phyloP scores from a whole-genome alignment of 2,113 vertebrate species.

The Engraulis encrasicolus region DNA sequence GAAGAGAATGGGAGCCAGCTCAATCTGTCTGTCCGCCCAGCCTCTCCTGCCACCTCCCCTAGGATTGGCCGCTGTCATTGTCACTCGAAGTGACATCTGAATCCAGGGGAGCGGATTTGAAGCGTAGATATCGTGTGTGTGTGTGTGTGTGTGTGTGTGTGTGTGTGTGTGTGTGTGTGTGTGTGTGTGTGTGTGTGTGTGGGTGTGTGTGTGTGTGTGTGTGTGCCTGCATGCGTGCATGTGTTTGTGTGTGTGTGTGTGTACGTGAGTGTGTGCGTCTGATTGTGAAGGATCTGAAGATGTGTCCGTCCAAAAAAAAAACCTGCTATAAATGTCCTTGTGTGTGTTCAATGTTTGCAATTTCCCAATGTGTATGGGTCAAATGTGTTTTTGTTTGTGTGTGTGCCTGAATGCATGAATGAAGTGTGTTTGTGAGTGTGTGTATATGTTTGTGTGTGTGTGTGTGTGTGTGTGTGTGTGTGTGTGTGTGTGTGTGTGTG shows the following conservation, averaged over 20 bases:
- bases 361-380: too few relatives aligned
- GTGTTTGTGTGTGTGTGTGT: too few relatives aligned
- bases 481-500: background rate
- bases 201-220: slow-evolving; percentile 4
- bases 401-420: too few relatives aligned
- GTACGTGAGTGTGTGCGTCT: background rate
- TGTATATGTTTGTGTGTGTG: too few relatives aligned
- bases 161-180: background rate
- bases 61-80: slow-evolving; percentile 43
- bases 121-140: background rate
- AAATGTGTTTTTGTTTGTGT: too few relatives aligned
- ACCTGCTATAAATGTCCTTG: too few relatives aligned
- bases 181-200: slow-evolving; percentile 18
- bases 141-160: slow-evolving; percentile 8
- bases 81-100: slow-evolving; percentile 58
- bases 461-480: too few relatives aligned
- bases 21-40: background rate
- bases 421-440: too few relatives aligned
- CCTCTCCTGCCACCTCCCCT: slow-evolving; percentile 32
- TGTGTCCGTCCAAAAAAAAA: background rate
- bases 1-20: background rate
- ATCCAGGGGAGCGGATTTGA: slow-evolving; percentile 21
- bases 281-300: background rate
- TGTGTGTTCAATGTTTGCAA: too few relatives aligned
- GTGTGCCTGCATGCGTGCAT: slow-evolving; percentile 11